Evolutionary conservation across 2,888 invertebrate genomes (phyloP), one percentile per base, ranked within the genome.

Genomic region (Asteroscopus sphinx): DNA sequence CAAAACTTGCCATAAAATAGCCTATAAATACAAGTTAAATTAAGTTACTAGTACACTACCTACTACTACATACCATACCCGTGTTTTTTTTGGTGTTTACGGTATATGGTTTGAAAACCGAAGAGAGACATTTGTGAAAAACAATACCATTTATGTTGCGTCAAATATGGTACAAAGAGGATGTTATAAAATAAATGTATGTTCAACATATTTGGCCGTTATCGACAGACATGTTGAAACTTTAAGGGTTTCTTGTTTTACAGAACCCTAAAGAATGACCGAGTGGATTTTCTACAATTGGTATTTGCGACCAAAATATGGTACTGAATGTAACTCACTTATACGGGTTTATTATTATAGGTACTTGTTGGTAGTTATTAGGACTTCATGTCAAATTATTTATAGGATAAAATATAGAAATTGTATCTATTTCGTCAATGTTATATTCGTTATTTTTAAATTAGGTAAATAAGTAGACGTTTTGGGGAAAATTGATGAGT

Each of bases 281-380:
- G 77, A 78, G 36, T 39, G 42, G 37, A 49, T 44, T 79, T 81
- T 79, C 67, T 73, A 77, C 68, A 71, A 78, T 79, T 77, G 75
- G 69, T 81, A 76, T 84, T 78, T 77, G 68, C 53, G 32, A 62
- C 65, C n/a, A 61, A 68, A 78, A 69, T 75, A 68, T 58, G 42
- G 45, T 30, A 28, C 25, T 73, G 42, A 73, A 70, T 68, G 57
- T 53, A 68, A 56, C 65, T 70, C 71, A 61, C 58, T 76, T 77
- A 65, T 74, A 75, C 44, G 77, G 75, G 68, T 76, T 77, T 73
- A 69, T 61, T 66, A 64, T 59, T 59, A 41, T 28, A 26, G 6
- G 30, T 44, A 44, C 41, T 66, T 55, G 35, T 15, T 26, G 11
- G 28, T 44, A 46, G 39, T 64, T 56, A 37, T 16, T 25, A 9